phyloP scores from a whole-genome alignment of 2,888 invertebrate species.

The Congeria kusceri region DNA sequence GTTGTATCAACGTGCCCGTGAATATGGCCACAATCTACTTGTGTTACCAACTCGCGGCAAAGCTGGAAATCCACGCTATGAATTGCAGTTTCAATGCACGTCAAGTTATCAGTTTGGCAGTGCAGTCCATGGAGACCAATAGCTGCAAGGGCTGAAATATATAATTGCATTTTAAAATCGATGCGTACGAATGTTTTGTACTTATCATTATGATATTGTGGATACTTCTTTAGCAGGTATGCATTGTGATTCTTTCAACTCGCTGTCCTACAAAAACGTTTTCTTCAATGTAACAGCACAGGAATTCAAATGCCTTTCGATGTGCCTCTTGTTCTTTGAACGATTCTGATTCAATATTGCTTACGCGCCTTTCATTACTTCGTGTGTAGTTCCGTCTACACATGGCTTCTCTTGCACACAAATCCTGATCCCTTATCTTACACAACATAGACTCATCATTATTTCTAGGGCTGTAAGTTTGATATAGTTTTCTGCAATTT shows the following conservation, averaged over 20 bases:
- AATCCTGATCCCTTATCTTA: conserved; percentile 30
- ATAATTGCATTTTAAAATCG: no score
- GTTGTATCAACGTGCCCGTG: no score
- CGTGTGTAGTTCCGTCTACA: conserved; percentile 32
- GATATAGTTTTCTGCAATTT: conserved; percentile 41
- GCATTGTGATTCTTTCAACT: conserved; percentile 45
- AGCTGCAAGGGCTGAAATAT: no score
- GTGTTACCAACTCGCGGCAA: no score
- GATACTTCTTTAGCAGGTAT: conserved; percentile 24
- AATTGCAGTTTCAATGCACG: no score
- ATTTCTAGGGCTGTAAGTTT: conserved; percentile 16
- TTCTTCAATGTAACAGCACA: conserved; percentile 30
- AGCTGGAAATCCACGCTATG: no score
- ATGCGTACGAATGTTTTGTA: conserved; percentile 59
- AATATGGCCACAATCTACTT: no score
- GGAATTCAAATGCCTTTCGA: conserved; percentile 15
- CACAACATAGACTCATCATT: conserved; percentile 22
- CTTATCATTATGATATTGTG: conserved; percentile 35
- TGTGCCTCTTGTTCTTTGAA: conserved; percentile 14
- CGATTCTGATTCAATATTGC: conserved; percentile 8
- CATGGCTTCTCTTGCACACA: conserved; percentile 38
- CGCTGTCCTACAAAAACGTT: conserved; percentile 30
- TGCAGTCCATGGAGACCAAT: no score
- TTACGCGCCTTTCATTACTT: conserved; percentile 15
- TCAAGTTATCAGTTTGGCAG: no score